A percentile compares a stretch with the other conserved stretches of the same genome.
Evolutionary conservation across 2,113 vertebrate species (phyloP).

Genomic region (Centrocercus urophasianus): DNA sequence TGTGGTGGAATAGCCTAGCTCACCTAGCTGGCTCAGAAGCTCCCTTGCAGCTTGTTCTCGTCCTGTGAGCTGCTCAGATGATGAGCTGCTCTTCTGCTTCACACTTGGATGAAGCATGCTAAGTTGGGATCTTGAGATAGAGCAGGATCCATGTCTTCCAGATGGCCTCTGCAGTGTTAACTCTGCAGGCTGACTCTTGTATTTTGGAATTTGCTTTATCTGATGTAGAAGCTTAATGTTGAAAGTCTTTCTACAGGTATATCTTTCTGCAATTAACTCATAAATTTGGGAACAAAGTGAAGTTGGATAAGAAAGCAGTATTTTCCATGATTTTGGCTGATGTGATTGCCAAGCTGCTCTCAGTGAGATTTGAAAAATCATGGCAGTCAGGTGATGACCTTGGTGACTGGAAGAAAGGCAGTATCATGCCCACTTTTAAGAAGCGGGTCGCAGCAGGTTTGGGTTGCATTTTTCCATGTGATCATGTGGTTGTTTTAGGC

Average conservation of each 20-base stretch:
- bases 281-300: background rate
- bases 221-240: background rate
- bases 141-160: background rate
- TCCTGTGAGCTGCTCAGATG: too few species aligned
- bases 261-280: background rate
- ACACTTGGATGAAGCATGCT: rapidly evolving
- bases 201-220: background rate
- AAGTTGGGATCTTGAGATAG: background rate
- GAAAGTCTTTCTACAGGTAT: background rate
- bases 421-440: too few species aligned
- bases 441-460: background rate
- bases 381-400: too few species aligned
- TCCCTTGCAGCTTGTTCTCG: too few species aligned
- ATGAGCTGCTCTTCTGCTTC: background rate
- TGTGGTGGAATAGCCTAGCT: background rate
- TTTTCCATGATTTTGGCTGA: background rate
- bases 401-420: too few species aligned
- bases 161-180: background rate
- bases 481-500: background rate
- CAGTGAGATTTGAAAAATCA: too few species aligned
- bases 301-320: background rate
- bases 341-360: too few species aligned
- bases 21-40: background rate
- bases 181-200: background rate
- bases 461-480: background rate